A percentile compares a stretch with the other conserved stretches of the same genome.
Conservation (phyloP, 53 echinoderm and acorn worm species). For the Echinometra lucunter region DNA sequence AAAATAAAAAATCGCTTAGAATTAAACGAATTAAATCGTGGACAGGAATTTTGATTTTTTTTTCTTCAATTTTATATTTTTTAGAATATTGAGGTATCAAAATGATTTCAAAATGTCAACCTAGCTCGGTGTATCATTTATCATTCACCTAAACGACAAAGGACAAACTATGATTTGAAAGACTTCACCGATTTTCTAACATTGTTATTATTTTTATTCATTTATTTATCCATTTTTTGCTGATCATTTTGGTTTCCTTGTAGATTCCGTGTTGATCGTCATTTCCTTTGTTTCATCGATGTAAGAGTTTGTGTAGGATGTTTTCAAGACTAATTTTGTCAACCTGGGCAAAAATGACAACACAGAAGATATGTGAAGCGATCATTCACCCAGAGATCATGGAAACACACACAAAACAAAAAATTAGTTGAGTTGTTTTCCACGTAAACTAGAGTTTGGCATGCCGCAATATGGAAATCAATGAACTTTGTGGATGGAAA, state of each 20-base stretch:
- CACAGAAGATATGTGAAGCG: not conserved
- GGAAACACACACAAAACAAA: not conserved
- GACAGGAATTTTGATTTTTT: not conserved
- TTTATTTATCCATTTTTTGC: too few relatives aligned
- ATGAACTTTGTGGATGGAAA: not conserved
- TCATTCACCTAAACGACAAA: too few relatives aligned
- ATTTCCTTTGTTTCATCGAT: not conserved
- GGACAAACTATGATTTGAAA: too few relatives aligned
- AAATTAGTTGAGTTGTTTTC: not conserved
- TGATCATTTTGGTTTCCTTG: not conserved
- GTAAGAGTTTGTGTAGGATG: not conserved
- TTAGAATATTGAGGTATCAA: too few relatives aligned
- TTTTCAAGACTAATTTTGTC: not conserved
- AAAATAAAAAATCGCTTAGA: not conserved
- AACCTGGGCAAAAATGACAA: not conserved
- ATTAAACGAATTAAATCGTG: not conserved
- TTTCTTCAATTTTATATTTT: too few relatives aligned
- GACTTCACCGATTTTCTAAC: too few relatives aligned
- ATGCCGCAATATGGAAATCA: not conserved
- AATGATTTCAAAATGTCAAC: too few relatives aligned
- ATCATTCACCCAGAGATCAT: not conserved
- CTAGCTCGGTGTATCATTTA: too few relatives aligned
- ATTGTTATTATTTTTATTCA: too few relatives aligned
- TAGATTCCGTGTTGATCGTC: not conserved
- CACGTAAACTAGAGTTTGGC: not conserved